Evolutionary conservation across 2,113 vertebrate genomes (phyloP), one percentile per base, ranked within the genome.

Genomic region (Sphaerodactylus townsendi): DNA sequence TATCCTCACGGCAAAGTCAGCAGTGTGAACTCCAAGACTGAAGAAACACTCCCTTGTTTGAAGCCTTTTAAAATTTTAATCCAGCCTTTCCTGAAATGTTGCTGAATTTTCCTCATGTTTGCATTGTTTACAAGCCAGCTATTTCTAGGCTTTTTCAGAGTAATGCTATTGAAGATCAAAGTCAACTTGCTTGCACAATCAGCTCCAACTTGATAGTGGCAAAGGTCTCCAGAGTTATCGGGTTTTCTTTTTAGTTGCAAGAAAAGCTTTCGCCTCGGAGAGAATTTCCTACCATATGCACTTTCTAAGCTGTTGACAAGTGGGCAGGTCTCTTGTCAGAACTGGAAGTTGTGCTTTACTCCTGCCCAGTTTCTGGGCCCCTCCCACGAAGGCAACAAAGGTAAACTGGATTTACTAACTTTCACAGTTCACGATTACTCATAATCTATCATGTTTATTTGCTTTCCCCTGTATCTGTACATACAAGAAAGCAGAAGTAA

Each of bases 391-490:
- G 87, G 69, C 82, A 88, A 65, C 65, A 3, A n/a, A 93, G 88
- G 90, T 92, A 93, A 92, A 91, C 90, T 92, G 25, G 41, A 46
- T 66, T 86, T 72, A 72, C 91, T 93, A 94, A 94, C 35, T 13
- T 86, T 82, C 76, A 89, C 86, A 83, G 85, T 1, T 74, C 74
- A 39, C 7, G 8, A 35, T 65, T 70, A 19, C 39, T 39, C 56
- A 19, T 30, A 35, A 13, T 44, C 50, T 10, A 30, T 46, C n/a
- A 68, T 39, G 8, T 19, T 53, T 4, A 17, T 62, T 28, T 62
- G 59, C 8, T 62, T 9, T 11, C 21, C 69, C 33, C 17, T 25
- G 46, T 46, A 72, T 41, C 28, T 33, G 23, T 10, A 69, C 37
- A 48, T 46, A n/a, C 5, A 81, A 39, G 66, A 10, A 86, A 76